Evolutionary conservation across 2,888 invertebrate genomes (phyloP).

Genomic region (Chydorus sphaericus): DNA sequence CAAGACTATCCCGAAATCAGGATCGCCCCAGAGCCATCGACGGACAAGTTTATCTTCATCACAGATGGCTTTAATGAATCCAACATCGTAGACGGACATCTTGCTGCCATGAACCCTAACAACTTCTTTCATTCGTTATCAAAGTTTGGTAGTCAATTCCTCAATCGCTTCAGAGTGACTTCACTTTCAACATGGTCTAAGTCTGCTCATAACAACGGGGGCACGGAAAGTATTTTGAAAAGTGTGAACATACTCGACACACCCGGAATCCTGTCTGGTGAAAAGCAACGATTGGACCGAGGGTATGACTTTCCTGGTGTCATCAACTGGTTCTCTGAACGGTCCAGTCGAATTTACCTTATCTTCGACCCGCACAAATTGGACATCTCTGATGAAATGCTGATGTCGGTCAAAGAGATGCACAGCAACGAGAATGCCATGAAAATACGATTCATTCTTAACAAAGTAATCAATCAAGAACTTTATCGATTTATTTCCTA

Average conservation of each 20-base stretch:
- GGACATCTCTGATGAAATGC: constrained; percentile 42
- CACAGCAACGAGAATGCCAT: constrained; percentile 33
- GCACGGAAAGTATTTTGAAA: constrained; percentile 36
- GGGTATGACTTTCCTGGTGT: constrained; percentile 41
- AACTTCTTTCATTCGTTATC: constrained; percentile 35
- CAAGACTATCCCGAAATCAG: constrained; percentile 38
- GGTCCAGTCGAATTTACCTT: constrained; percentile 39
- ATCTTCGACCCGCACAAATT: constrained; percentile 42
- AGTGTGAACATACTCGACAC: constrained; percentile 39
- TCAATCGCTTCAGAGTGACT: constrained; percentile 40
- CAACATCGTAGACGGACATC: constrained; percentile 37
- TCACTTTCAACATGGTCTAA: too few relatives aligned
- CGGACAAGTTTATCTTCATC: constrained; percentile 40
- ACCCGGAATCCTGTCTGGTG: constrained; percentile 33
- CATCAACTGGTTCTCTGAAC: constrained; percentile 41
- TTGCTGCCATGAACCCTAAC: constrained; percentile 38
- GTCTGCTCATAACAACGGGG: constrained; percentile 33
- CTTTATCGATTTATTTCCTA: neutral
- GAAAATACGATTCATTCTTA: constrained; percentile 22
- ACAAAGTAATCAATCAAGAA: constrained; percentile 16
- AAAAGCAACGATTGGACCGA: constrained; percentile 37
- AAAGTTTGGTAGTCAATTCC: constrained; percentile 39
- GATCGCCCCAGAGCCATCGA: constrained; percentile 40
- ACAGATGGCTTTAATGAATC: constrained; percentile 35
- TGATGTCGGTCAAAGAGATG: constrained; percentile 37